phyloP scores from a whole-genome alignment of 2,888 invertebrate genomes.

The Pseudoips prasinana region DNA sequence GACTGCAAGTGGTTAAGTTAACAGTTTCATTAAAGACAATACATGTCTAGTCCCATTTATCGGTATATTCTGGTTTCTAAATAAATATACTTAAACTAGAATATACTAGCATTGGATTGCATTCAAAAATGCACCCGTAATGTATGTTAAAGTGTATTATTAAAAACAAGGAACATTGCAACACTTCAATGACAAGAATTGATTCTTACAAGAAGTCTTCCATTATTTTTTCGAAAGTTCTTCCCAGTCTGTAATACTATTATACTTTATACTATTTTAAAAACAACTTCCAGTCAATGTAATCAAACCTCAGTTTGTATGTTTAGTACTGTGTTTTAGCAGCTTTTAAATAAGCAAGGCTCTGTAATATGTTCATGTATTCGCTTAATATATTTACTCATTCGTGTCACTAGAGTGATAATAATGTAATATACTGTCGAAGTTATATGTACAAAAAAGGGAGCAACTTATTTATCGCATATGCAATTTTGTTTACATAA shows the following conservation, averaged over 20 bases:
- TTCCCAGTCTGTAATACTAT: constrained; percentile 1
- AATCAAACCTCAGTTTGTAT: constrained; percentile 17
- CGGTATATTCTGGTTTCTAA: no score
- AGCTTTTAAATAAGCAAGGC: constrained; percentile 17
- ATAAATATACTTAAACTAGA: no score
- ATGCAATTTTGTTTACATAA: constrained; percentile 1
- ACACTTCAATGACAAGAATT: no score
- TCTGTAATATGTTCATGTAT: constrained; percentile 15
- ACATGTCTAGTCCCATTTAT: no score
- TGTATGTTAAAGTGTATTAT: no score
- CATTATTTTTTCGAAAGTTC: constrained; percentile 8
- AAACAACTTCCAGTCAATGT: constrained; percentile 6
- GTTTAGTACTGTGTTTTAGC: constrained; percentile 18
- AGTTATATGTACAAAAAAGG: constrained; percentile 46
- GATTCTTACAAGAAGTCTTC: constrained; percentile 18
- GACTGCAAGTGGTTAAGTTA: no score
- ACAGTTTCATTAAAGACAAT: no score
- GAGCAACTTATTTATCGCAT: constrained; percentile 42
- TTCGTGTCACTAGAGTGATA: constrained; percentile 17
- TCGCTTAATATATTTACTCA: constrained; percentile 23
- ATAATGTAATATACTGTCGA: constrained; percentile 14
- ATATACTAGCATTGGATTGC: no score
- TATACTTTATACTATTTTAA: no score
- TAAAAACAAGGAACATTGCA: no score
- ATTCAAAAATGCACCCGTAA: no score